Conservation (phyloP, 2,797 vertebrate genomes). For the Hippoglossus hippoglossus region DNA sequence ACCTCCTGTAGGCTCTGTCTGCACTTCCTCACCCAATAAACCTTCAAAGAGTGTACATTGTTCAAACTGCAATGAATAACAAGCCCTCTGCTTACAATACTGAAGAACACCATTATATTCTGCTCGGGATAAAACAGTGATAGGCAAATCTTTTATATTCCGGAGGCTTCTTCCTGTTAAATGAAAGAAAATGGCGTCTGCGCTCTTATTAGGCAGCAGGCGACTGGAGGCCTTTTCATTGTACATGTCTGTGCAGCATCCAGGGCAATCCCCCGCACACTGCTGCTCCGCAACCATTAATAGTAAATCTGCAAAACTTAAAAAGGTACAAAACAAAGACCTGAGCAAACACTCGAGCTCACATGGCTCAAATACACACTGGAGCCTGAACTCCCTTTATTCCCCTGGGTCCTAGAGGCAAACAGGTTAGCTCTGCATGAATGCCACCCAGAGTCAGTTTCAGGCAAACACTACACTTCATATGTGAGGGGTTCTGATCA, state of each 20-base stretch:
- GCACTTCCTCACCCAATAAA: constrained; percentile 29
- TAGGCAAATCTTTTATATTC: constrained; percentile 46
- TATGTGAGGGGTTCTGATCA: constrained; percentile 1
- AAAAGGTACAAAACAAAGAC: constrained; percentile 49
- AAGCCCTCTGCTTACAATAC: constrained; percentile 13
- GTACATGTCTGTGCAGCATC: constrained; percentile 31
- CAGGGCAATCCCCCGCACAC: constrained; percentile 39
- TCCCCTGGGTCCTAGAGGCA: constrained; percentile 26
- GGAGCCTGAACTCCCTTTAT: constrained; percentile 1
- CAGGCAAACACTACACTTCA: neutral
- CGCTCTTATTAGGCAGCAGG: constrained; percentile 39
- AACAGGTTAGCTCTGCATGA: neutral
- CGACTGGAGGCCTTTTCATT: constrained; percentile 31
- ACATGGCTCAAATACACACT: constrained; percentile 24
- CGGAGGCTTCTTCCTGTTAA: constrained; percentile 33
- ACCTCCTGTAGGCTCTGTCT: constrained; percentile 25
- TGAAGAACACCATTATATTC: constrained; percentile 35
- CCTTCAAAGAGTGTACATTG: constrained; percentile 48
- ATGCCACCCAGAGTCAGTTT: neutral
- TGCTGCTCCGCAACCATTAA: constrained; percentile 52
- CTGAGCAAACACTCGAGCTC: constrained; percentile 49
- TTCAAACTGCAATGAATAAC: constrained; percentile 30
- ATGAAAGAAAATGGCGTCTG: constrained; percentile 34
- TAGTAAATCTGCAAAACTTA: constrained; percentile 47
- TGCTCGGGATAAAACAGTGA: constrained; percentile 1